Evolutionary conservation across 2,888 invertebrate genomes (phyloP).

Genomic region (Seira musarum): DNA sequence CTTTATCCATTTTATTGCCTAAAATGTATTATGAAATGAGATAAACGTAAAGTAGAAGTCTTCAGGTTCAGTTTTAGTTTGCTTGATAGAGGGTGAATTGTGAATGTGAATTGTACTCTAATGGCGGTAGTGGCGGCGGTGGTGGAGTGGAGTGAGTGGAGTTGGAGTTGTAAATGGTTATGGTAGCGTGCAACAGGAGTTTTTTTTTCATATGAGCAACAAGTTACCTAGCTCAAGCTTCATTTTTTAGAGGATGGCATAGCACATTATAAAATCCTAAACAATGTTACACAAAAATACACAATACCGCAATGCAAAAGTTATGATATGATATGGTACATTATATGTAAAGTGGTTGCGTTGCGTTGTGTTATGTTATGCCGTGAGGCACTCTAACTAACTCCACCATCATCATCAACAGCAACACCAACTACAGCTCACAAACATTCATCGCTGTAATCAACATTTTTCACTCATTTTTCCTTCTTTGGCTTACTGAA

Average conservation of each 20-base stretch:
- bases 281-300: not conserved
- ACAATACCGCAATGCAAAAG: not conserved
- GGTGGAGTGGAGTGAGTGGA: no score
- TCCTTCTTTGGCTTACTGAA: constrained; percentile 59
- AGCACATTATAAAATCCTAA: not conserved
- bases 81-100: no score
- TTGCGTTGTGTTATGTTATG: no score
- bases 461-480: constrained; percentile 52
- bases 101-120: no score
- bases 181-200: constrained; percentile 8
- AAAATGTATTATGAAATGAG: not conserved
- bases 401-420: not conserved
- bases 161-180: no score
- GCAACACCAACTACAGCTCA: not conserved
- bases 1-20: no score
- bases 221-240: not conserved
- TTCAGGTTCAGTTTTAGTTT: no score
- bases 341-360: no score
- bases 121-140: no score
- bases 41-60: no score
- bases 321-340: not conserved
- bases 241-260: not conserved
- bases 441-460: constrained; percentile 30
- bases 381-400: not conserved
- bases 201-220: no score